These are phyloP conservation scores for Prosopocoilus inquinatus DNA, from an alignment of 2,888 invertebrate species.

Conservation along the genomic window DNA sequence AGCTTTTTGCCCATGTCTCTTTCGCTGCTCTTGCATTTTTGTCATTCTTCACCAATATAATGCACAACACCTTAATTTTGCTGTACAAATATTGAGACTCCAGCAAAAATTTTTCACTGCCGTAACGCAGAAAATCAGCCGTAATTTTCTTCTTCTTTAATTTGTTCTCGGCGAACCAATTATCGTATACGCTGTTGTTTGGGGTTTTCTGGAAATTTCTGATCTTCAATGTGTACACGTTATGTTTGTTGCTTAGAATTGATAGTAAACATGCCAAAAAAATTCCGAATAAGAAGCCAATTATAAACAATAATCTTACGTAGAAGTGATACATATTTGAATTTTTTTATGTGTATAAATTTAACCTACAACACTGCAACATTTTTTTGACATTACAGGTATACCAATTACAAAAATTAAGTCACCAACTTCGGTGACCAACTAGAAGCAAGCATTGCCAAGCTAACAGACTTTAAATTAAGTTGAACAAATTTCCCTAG, in stretches of 20 bases:
- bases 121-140: slow-evolving; percentile 24
- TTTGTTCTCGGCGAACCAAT: slow-evolving; percentile 19
- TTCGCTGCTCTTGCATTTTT: slow-evolving; percentile 33
- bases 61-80: slow-evolving; percentile 31
- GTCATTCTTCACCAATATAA: slow-evolving; percentile 31
- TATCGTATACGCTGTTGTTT: slow-evolving; percentile 17
- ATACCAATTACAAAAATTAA: too few species aligned
- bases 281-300: neutral
- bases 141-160: slow-evolving; percentile 15
- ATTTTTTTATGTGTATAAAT: neutral
- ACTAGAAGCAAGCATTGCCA: too few species aligned
- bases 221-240: neutral
- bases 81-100: slow-evolving; percentile 34
- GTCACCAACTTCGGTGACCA: too few species aligned
- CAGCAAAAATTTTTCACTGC: slow-evolving; percentile 12
- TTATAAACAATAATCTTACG: neutral
- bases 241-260: neutral
- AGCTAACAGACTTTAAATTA: too few species aligned
- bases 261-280: neutral
- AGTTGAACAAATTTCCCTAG: too few species aligned
- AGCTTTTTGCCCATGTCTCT: slow-evolving; percentile 45
- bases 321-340: neutral
- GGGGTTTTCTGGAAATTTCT: slow-evolving; percentile 6
- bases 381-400: too few species aligned
- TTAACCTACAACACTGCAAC: too few species aligned